Evolutionary conservation across 2,113 vertebrate genomes (phyloP).

Genomic region (Hemiprocne comata): DNA sequence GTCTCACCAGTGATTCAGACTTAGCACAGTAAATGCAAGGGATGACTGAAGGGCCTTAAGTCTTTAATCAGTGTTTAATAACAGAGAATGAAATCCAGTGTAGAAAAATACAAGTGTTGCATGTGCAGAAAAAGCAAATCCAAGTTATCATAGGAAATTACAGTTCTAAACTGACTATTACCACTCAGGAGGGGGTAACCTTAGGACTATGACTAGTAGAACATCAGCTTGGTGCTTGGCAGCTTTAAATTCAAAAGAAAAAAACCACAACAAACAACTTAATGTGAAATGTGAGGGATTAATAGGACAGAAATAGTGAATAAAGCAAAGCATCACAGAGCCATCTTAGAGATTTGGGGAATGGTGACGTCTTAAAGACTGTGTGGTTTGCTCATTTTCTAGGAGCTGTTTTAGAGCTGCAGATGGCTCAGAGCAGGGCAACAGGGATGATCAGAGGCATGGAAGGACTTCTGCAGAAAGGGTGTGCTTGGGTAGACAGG

Average conservation of each 20-base stretch:
- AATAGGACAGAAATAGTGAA: neutral
- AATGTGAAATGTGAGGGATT: neutral
- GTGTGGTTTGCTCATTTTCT: neutral
- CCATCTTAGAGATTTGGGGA: neutral
- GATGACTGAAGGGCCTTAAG: neutral
- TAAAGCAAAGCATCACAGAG: neutral
- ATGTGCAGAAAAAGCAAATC: neutral
- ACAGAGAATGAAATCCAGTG: neutral
- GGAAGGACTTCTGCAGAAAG: neutral
- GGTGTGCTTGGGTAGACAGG: no score
- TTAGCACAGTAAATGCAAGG: neutral
- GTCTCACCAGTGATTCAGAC: neutral
- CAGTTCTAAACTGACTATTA: neutral
- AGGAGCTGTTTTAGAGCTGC: neutral
- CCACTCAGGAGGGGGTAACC: neutral
- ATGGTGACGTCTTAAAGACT: neutral
- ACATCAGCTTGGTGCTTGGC: no score
- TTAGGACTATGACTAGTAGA: neutral
- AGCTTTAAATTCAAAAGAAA: neutral
- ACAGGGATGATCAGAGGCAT: neutral
- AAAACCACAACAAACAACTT: neutral
- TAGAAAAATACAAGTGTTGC: neutral
- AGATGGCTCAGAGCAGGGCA: neutral
- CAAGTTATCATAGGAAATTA: neutral
- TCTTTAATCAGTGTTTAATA: neutral